A percentile compares a stretch with the other conserved stretches of the same genome.
These are phyloP conservation scores for Carterocephalus palaemon DNA, from an alignment of 2,888 invertebrate genomes.

Conservation along the genomic window DNA sequence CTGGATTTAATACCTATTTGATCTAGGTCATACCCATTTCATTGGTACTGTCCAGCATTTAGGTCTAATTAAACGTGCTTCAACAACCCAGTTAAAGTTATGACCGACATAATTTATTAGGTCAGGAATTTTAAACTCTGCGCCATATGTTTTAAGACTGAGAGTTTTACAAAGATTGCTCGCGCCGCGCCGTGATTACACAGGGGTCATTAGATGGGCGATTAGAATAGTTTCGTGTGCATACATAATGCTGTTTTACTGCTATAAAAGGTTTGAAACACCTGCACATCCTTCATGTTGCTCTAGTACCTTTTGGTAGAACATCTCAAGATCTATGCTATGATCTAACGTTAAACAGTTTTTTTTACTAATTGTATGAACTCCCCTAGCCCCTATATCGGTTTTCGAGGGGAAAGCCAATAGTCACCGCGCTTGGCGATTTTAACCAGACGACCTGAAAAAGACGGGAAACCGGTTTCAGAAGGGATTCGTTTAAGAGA, in stretches of 20 bases:
- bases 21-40: neutral
- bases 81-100: constrained; percentile 33
- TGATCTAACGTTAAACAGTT: neutral
- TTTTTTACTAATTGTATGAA: no score
- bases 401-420: no score
- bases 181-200: constrained; percentile 10
- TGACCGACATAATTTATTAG: constrained; percentile 28
- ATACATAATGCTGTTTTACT: neutral
- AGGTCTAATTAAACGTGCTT: constrained; percentile 24
- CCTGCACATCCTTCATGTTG: neutral
- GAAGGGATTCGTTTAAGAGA: no score
- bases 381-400: no score
- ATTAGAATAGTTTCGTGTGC: neutral
- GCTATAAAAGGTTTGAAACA: neutral
- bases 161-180: constrained; percentile 26
- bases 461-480: no score
- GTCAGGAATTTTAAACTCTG: constrained; percentile 28
- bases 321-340: neutral
- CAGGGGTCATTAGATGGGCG: constrained; percentile 23
- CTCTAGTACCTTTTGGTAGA: neutral
- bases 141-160: constrained; percentile 27
- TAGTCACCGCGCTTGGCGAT: no score
- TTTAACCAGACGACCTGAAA: no score
- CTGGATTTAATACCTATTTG: no score
- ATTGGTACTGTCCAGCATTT: constrained; percentile 7